Base-by-base conservation (phyloP, 1,140 invertebrate genomes). In the Pseudomyrmex sp. region DNA sequence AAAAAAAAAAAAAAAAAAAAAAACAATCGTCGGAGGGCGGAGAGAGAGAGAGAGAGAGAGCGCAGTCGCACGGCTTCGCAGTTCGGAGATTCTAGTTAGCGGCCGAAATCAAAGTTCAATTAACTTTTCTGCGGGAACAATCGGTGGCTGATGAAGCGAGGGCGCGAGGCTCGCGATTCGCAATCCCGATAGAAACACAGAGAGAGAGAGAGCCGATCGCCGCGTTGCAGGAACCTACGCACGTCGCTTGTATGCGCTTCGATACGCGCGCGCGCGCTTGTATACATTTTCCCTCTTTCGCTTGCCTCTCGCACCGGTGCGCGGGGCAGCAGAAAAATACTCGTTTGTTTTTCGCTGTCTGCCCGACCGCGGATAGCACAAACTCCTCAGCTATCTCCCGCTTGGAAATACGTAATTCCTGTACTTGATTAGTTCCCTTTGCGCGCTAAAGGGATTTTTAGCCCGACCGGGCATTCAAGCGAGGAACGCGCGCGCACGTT, bases 31-130 rank as follows among this genome's bases (percentile, higher is more conserved):
- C 80, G 79, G 26, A 26, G 26, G 66, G n/a, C 56, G 9, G 84
- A 35, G 35, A 5, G 35, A 26, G 26, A 26, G 26, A 7, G 35
- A 5, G 35, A 26, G 26, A 26, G 0, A 5, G 35, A 5, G 35
- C 35, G 35, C 35, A 35, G 35, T 35, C 35, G 35, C 35, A 0
- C 35, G 35, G 35, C 35, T 35, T 35, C 56, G 54, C 52, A 44
- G 10, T 59, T 35, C 70, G 63, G 89, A 88, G 89, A 84, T 89
- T 90, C 75, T 89, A 84, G 90, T 90, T 90, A 90, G 87, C 63
- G 68, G 65, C 58, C 75, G 83, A 90, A 91, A 91, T 91, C 91
- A 91, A 91, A 90, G 90, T 91, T 90, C 91, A 91, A 91, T 91
- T 91, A 91, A 91, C 89, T 91, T 91, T 91, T 86, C 89, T 82